Base-by-base conservation (phyloP, 2,113 vertebrate species). In the Oceanites oceanicus region DNA sequence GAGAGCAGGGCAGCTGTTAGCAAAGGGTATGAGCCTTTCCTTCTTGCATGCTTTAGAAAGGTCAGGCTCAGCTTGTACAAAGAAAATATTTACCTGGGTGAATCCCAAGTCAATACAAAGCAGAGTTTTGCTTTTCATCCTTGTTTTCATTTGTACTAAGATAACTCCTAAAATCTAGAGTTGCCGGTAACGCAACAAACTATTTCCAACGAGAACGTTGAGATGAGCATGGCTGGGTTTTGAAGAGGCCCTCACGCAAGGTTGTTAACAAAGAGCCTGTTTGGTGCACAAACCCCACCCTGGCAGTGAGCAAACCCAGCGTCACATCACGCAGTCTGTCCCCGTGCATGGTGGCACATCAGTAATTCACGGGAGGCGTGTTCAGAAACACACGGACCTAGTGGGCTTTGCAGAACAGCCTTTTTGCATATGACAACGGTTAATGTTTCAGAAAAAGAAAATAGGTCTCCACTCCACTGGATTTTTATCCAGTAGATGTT, bases 1-100 rank as follows among this genome's bases (percentile, higher is more conserved):
- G 50, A 95, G 55, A 94, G 40, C 58, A 92, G 53, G 32, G 30
- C 66, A 71, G 44, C n/a, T 1, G 10, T 96, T 52, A 97, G 70
- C 8, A 2, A 40, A 59, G 55, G 36, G 38, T 3, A 70, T 0
- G 2, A 83, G 55, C 34, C 44, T 59, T 71, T 66, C 62, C 86
- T 47, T 58, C 58, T 70, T 14, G 26, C 36, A 1, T 2, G 16
- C n/a, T 50, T 55, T 13, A 30, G 59, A 58, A 47, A 56, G 15
- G 26, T 29, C 50, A 68, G 13, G 9, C 71, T 92, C 65, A 62
- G 53, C 45, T 53, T 15, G 15, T 30, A 32, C 34, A 71, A 73
- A 38, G 15, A 9, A 45, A 63, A 1, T 1, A 4, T 22, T 63
- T 71, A 47, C 44, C 29, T 38, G 30, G 11, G 16, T 29, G 38